Evolutionary conservation across 2,888 invertebrate species (phyloP), one percentile per base, ranked within the genome.

Genomic region (Quadriops clusia): DNA sequence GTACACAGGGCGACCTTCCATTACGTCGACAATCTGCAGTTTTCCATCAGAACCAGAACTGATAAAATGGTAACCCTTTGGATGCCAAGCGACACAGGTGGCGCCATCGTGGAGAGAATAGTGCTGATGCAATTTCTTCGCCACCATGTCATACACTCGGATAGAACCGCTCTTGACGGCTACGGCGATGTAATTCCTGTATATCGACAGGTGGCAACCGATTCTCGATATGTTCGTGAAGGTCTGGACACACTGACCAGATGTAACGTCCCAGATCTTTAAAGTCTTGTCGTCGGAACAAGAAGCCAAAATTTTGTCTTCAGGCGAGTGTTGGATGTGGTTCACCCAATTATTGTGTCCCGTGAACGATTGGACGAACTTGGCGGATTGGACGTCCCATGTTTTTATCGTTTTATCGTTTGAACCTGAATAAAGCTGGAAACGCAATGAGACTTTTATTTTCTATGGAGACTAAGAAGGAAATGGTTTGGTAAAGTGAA

Each of bases 1-100:
- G 53, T 86, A 94, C 49, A 89, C 73, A 18, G 87, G 82, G 43
- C 89, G 70, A 0, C 90, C 93, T 63, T 94, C 93, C 21, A 90
- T 58, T 39, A 93, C 64, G 63, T 94, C 94, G 35, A 91, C 63
- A 43, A 89, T 71, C 71, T 84, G 86, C 57, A 89, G 72, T 23
- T 79, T 83, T 8, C 76, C 74, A 64, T 94, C 91, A 49, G 76
- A 74, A 24, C 87, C 84, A 12, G 77, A 76, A 22, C 83, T 77
- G 10, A 91, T 50, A 39, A 93, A 69, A 53, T 80, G 91, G 56
- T 85, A 84, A 8, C 90, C 90, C 57, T 72, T 77, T 0, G 89
- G 82, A 67, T 94, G 91, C 61, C 93, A 93, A 24, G 79, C 71
- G 24, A 87, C 54, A 51, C 75, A 72, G 33, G 76, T 77, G 9